Evolutionary conservation across 2,888 invertebrate genomes (phyloP).

Genomic region (Alviniconcha strummeri): DNA sequence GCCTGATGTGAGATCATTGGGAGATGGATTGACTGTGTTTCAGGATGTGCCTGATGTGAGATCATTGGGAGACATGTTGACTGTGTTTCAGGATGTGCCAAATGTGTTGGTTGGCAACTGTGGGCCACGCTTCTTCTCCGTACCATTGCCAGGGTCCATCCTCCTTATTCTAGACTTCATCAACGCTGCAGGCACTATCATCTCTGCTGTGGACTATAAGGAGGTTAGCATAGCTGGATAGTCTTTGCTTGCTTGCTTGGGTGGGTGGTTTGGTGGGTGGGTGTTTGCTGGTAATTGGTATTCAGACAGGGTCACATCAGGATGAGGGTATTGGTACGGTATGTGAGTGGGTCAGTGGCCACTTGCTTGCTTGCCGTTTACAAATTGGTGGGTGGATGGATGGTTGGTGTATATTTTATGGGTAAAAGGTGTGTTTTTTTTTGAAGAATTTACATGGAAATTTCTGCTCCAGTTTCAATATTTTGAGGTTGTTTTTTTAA

Average conservation of each 20-base stretch:
- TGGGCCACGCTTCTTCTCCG: conserved; percentile 89
- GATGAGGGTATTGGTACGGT: too few relatives aligned
- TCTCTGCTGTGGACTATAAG: conserved; percentile 83
- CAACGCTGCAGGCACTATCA: conserved; percentile 89
- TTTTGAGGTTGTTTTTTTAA: too few relatives aligned
- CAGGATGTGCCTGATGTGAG: not conserved
- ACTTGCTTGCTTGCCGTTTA: too few relatives aligned
- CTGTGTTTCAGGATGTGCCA: conserved; percentile 80
- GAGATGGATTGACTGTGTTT: not conserved
- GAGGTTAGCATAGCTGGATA: conserved; percentile 67
- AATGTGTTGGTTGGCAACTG: conserved; percentile 86
- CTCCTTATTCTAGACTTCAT: conserved; percentile 91
- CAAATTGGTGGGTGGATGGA: too few relatives aligned
- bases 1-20: not conserved
- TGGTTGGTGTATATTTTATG: too few relatives aligned
- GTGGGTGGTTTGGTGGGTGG: too few relatives aligned
- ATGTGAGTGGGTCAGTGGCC: too few relatives aligned
- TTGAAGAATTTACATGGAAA: too few relatives aligned
- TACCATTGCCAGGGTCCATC: conserved; percentile 91
- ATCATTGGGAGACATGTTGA: not conserved
- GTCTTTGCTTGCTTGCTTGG: not conserved
- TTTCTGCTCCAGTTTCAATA: too few relatives aligned
- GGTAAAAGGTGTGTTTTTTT: too few relatives aligned
- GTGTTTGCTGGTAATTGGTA: too few relatives aligned
- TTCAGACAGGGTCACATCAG: too few relatives aligned